Base-by-base conservation (phyloP, 2,797 vertebrate genomes). In the Bucorvus abyssinicus region DNA sequence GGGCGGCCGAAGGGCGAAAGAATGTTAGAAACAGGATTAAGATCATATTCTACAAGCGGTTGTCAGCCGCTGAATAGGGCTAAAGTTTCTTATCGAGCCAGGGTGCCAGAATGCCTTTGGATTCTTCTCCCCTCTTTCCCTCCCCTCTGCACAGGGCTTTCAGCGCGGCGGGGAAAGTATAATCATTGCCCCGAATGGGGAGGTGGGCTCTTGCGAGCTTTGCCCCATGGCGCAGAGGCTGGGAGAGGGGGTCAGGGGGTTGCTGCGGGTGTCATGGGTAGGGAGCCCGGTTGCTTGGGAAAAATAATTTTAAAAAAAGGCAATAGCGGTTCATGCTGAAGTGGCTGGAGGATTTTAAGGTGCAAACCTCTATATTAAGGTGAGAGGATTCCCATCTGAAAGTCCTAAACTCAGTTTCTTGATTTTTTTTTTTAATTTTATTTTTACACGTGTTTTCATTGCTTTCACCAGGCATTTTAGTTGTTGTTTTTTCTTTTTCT, bases 1-100 rank as follows among this genome's bases (percentile, higher is more conserved):
- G 97, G 94, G 96, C 98, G 98, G 98, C 98, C 98, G 96, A 98
- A 96, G 97, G 98, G 98, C 98, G 97, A 98, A 98, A 98, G 98
- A 99, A 98, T 99, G 98, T 98, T 98, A 97, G 98, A 98, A 99
- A 99, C 98, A 98, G 99, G 99, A 99, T 99, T 99, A 99, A 98
- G 98, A 99, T 99, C 98, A 98, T 99, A 99, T 99, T 99, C 98
- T 99, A 98, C 98, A 98, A 98, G 98, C 95, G 98, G 95, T 98
- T 99, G 99, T 99, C 98, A 99, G 97, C 97, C 71, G 81, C 98
- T 99, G 98, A 99, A 99, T 99, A 49, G 98, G 98, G 98, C 98
- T 99, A 98, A 98, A 98, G 98, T 99, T 99, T 98, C 98, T 98
- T 98, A 97, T 98, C 87, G 49, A 94, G 45, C 95, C 30, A 2